phyloP scores from a whole-genome alignment of 2,888 invertebrate species.

The Abrostola tripartita region DNA sequence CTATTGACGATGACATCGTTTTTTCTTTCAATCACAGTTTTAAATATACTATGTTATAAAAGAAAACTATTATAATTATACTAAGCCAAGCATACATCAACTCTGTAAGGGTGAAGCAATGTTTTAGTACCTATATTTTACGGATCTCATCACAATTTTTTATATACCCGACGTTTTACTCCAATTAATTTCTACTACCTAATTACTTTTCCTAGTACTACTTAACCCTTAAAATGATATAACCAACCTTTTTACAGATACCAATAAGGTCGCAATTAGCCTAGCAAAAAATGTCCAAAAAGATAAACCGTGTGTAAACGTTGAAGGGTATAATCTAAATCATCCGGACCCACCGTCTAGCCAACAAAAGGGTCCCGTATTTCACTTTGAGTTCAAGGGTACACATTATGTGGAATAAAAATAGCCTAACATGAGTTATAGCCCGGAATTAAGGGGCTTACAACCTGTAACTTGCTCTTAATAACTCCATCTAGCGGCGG shows the following conservation, averaged over 20 bases:
- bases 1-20: no score
- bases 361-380: conserved; percentile 32
- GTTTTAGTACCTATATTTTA: no score
- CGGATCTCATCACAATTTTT: no score
- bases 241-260: neutral
- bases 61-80: no score
- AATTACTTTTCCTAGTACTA: no score
- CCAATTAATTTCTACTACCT: no score
- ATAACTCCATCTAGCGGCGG: conserved; percentile 41
- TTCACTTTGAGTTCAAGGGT: conserved; percentile 39
- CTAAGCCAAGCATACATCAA: no score
- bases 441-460: conserved; percentile 39
- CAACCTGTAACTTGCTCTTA: conserved; percentile 38
- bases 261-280: neutral
- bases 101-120: no score
- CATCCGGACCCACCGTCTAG: conserved; percentile 11
- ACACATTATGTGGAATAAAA: conserved; percentile 46
- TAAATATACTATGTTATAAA: no score
- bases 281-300: conserved; percentile 3
- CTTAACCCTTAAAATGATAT: neutral
- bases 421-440: conserved; percentile 47
- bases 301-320: conserved; percentile 9
- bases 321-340: conserved; percentile 15
- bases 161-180: no score
- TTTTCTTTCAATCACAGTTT: no score